These are phyloP conservation scores for Gracilinanus agilis DNA, from an alignment of 2,113 vertebrate genomes.

Conservation along the genomic window DNA sequence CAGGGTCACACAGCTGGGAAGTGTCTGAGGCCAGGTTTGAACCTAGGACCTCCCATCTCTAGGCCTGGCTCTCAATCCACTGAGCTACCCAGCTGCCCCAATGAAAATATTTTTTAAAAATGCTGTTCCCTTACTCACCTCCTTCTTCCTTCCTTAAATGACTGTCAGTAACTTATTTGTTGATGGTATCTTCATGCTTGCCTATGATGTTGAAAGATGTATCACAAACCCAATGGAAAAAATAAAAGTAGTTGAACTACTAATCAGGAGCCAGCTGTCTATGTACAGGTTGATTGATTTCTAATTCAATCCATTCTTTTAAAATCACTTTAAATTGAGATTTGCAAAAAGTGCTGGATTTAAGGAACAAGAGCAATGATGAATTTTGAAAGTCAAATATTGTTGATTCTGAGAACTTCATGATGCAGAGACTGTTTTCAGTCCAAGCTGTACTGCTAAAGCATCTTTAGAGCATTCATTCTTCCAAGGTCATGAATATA, in stretches of 20 bases:
- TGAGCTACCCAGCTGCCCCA: no score
- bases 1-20: no score
- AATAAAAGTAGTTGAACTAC: background rate
- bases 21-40: no score
- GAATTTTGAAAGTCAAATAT: background rate
- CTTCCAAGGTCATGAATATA: background rate
- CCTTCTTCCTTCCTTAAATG: background rate
- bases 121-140: background rate
- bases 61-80: no score
- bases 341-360: background rate
- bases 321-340: background rate
- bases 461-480: background rate
- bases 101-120: background rate
- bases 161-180: background rate
- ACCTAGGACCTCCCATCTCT: no score
- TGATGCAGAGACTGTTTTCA: background rate
- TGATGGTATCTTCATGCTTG: background rate
- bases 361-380: background rate
- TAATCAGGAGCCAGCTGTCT: background rate
- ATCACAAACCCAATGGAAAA: background rate
- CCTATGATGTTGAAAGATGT: background rate
- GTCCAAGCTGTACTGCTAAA: conserved; percentile 14
- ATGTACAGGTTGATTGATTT: background rate
- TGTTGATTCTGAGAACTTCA: conserved; percentile 25
- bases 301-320: conserved; percentile 16